Conservation (phyloP, 2,797 vertebrate genomes). For the Hippocampus kuda region DNA sequence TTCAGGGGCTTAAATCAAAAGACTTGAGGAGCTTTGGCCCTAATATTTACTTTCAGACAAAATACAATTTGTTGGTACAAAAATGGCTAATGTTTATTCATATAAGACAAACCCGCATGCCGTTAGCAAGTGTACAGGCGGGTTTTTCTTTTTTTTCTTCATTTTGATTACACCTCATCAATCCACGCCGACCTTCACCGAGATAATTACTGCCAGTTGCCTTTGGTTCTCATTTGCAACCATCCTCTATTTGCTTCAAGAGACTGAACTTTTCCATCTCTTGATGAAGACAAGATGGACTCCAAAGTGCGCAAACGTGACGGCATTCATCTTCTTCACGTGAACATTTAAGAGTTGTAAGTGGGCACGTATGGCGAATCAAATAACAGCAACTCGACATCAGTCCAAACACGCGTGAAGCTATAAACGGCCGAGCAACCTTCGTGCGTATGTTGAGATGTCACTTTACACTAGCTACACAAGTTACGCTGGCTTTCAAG, state of each 20-base stretch:
- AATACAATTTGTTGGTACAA: not conserved
- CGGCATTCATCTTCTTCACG: not conserved
- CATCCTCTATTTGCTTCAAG: not conserved
- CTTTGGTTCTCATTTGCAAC: not conserved
- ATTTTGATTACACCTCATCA: constrained; percentile 2
- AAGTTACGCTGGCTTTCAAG: not conserved
- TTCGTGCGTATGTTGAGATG: not conserved
- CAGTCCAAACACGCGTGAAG: not conserved
- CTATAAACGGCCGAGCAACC: not conserved
- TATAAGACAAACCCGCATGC: not conserved
- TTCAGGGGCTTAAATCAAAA: not conserved
- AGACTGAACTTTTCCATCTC: not conserved
- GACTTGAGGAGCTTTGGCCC: not conserved
- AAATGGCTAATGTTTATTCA: not conserved
- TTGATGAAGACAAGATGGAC: not conserved
- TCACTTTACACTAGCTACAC: not conserved
- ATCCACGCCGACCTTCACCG: not conserved
- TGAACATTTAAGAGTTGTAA: not conserved
- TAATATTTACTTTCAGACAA: not conserved
- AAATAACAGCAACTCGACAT: not conserved
- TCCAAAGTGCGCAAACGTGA: not conserved
- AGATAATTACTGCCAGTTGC: not conserved
- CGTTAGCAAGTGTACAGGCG: not conserved
- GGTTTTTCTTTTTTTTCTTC: not conserved
- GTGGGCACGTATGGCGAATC: not conserved